These are phyloP conservation scores for Polyergus mexicanus DNA, from an alignment of 1,140 invertebrate genomes.

Conservation along the genomic window DNA sequence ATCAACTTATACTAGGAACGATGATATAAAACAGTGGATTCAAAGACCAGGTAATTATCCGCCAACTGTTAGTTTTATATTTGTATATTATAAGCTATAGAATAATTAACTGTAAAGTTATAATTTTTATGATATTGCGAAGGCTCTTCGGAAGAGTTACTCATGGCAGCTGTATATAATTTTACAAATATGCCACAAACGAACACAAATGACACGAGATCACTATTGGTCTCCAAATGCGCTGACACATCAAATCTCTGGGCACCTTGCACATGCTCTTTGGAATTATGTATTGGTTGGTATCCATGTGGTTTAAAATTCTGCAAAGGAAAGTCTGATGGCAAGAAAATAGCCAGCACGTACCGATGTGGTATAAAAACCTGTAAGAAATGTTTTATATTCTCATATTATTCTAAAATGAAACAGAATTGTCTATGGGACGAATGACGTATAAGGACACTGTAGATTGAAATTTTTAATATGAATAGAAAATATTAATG, in stretches of 20 bases:
- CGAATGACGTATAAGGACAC: slow-evolving; percentile 89
- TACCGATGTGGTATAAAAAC: slow-evolving; percentile 98
- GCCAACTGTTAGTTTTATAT: background rate
- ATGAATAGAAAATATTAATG: slow-evolving; percentile 10
- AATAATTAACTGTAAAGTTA: slow-evolving; percentile 27
- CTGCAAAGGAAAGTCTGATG: slow-evolving; percentile 92
- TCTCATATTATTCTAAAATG: slow-evolving; percentile 93
- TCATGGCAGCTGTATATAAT: slow-evolving; percentile 87
- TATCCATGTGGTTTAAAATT: slow-evolving; percentile 98
- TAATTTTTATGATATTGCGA: slow-evolving; percentile 74
- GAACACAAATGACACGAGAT: slow-evolving; percentile 77
- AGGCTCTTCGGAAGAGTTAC: slow-evolving; percentile 89
- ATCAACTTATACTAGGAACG: slow-evolving; percentile 92
- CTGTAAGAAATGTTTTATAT: slow-evolving; percentile 95
- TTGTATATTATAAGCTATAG: slow-evolving; percentile 52
- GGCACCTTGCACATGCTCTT: slow-evolving; percentile 91
- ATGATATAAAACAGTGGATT: slow-evolving; percentile 93
- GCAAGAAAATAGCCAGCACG: slow-evolving; percentile 87
- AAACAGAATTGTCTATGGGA: slow-evolving; percentile 96
- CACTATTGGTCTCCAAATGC: slow-evolving; percentile 86
- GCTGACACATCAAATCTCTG: slow-evolving; percentile 89
- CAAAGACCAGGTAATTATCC: slow-evolving; percentile 90
- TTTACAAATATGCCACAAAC: slow-evolving; percentile 85
- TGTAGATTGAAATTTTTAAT: slow-evolving; percentile 61
- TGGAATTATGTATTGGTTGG: slow-evolving; percentile 94